Evolutionary conservation across 1,140 invertebrate species (phyloP), one percentile per base, ranked within the genome.

Genomic region (Meloidogyne exigua): DNA sequence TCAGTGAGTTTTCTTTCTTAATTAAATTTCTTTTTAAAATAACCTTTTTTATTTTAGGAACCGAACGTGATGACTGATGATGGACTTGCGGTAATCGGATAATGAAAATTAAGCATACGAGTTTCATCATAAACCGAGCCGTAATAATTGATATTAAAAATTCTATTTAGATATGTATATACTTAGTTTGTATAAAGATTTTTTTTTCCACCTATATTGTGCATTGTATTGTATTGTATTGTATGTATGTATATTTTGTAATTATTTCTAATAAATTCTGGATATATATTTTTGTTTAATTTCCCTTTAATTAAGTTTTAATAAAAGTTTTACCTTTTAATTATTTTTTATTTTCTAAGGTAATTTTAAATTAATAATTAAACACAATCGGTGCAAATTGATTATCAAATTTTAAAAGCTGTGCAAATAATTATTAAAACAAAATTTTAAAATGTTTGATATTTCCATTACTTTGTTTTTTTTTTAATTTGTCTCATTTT

Each of bases 1-100:
- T 57, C 15, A n/a, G 68, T 76, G n/a, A 71, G 68, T 57, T 32
- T 32, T 32, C 7, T n/a, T 21, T 49, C 21, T 57, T 57, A n/a
- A 57, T n/a, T 2, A 57, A 21, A n/a, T 7, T 21, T 9, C 9
- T n/a, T 10, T n/a, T 7, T 9, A 57, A 57, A 57, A n/a, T 18
- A n/a, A n/a, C 3, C 21, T 57, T 57, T n/a, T 57, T 7, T 21
- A 18, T 57, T 57, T 21, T 57, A 57, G 49, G 21, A 4, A 57
- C n/a, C 49, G 49, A 57, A 57, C 49, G 49, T 57, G 49, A 57
- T 57, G n/a, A 57, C 49, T 57, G 49, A 57, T 57, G n/a, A 57
- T 57, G 49, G 49, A 57, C 21, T 44, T 57, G n/a, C 49, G 49
- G 49, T n/a, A 57, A 7, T 21, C 49, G 49, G 49, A n/a, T 57